Base-by-base conservation (phyloP, 1,140 invertebrate species). In the Venustaconcha ellipsiformis region DNA sequence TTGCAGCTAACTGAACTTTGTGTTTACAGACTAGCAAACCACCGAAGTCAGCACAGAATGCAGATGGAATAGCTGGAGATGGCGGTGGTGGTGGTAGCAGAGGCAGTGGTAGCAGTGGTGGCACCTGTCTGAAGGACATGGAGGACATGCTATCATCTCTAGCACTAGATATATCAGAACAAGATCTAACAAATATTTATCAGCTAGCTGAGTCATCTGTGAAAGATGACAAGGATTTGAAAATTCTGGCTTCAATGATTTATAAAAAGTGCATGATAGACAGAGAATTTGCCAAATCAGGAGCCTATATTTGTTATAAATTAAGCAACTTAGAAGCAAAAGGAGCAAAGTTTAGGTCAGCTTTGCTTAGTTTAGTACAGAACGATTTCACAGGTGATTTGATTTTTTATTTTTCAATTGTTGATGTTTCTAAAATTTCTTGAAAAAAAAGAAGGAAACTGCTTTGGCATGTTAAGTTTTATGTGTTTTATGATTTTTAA, bases 371-470 rank as follows among this genome's bases (percentile, higher is more conserved):
- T 20, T 62, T 85, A 26, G 71, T 85, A 57, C 83, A 85, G 67
- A 64, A 26, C 18, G 82, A 82, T 75, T 85, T 82, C 71, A 83
- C 79, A 82, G 80, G 82, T 85, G 67, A 70, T 70, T 30, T 72
- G 23, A 70, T 11, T 58, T 48, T 48, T 48, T 6, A 48, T 1
- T 11, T 8, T 48, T 48, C 6, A 48, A 48, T 0, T 48, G 37
- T 48, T 48, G 37, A 11, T 48, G 11, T 48, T 48, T 48, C 6
- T 11, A 48, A 48, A 48, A 8, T 48, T 11, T 8, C 37, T 8
- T 8, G 37, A 8, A 0, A 48, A 11, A 48, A 48, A 0, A 5
- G 5, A 8, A 8, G 37, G 37, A 48, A 48, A 48, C 37, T 48
- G 26, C 26, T 30, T 48, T 2, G 6, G 37, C 11, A 8, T 48